A percentile compares a stretch with the other conserved stretches of the same genome.
Conservation (phyloP, 2,888 invertebrate species). For the Blera fallax region DNA sequence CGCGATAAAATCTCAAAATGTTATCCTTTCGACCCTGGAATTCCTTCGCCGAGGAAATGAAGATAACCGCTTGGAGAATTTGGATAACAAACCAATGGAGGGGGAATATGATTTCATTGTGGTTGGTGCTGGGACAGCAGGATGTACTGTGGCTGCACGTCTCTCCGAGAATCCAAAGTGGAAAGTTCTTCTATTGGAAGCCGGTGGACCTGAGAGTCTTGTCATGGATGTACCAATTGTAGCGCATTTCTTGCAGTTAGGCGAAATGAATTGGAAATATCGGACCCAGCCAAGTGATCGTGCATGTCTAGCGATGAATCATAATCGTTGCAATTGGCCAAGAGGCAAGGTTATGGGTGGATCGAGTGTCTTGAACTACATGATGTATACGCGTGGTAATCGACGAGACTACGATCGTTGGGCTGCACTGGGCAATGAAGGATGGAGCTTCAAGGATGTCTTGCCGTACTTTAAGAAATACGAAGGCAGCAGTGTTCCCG, state of each 20-base stretch:
- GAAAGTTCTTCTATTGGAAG: constrained; percentile 87
- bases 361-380: constrained; percentile 89
- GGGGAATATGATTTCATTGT: constrained; percentile 89
- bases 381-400: constrained; percentile 90
- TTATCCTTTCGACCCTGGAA: constrained; percentile 77
- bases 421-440: constrained; percentile 87
- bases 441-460: constrained; percentile 89
- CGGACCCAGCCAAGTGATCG: constrained; percentile 89
- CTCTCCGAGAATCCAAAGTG: constrained; percentile 87
- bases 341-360: constrained; percentile 93
- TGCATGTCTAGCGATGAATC: constrained; percentile 89
- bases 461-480: constrained; percentile 90
- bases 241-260: constrained; percentile 88
- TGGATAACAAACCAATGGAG: constrained; percentile 78
- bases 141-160: constrained; percentile 89
- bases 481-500: constrained; percentile 86
- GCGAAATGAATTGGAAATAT: constrained; percentile 90
- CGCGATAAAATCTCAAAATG: constrained; percentile 74
- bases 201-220: constrained; percentile 87
- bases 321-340: constrained; percentile 89
- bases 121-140: constrained; percentile 91
- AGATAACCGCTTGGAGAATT: constrained; percentile 78
- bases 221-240: constrained; percentile 90
- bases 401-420: constrained; percentile 89
- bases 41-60: constrained; percentile 79